phyloP scores from a whole-genome alignment of 2,888 invertebrate genomes.

The Strigamia transsilvanica region DNA sequence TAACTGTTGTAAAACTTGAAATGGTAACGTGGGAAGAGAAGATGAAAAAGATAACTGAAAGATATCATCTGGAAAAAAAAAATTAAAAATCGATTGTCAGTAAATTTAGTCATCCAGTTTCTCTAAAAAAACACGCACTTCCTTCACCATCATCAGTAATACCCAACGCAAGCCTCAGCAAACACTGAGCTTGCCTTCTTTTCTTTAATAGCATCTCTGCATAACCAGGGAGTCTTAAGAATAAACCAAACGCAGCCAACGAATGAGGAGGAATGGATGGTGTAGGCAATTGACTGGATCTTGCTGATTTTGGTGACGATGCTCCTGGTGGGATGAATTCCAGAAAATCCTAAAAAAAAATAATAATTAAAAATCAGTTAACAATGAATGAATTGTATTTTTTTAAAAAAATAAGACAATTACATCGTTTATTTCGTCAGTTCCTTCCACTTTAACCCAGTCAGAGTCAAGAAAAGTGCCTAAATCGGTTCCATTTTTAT shows the following conservation, averaged over 20 bases:
- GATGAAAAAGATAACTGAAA: slow-evolving; percentile 75
- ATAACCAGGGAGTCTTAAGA: slow-evolving; percentile 87
- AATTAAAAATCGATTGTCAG: background rate
- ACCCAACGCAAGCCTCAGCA: slow-evolving; percentile 85
- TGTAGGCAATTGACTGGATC: slow-evolving; percentile 58
- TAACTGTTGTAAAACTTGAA: slow-evolving; percentile 78
- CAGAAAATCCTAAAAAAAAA: slow-evolving; percentile 55
- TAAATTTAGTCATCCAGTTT: background rate
- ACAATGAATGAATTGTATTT: background rate
- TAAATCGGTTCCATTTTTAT: slow-evolving; percentile 51
- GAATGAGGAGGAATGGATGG: slow-evolving; percentile 80
- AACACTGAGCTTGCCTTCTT: slow-evolving; percentile 83
- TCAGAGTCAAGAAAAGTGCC: slow-evolving; percentile 59
- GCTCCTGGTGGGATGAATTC: slow-evolving; percentile 54
- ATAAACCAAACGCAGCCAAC: slow-evolving; percentile 86
- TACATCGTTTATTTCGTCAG: slow-evolving; percentile 69
- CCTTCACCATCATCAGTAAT: slow-evolving; percentile 93
- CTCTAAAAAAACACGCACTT: slow-evolving; percentile 66
- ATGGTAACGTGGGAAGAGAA: slow-evolving; percentile 72
- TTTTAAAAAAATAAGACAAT: slow-evolving; percentile 55
- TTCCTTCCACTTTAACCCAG: slow-evolving; percentile 70
- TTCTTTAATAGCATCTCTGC: slow-evolving; percentile 87
- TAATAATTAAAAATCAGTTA: background rate
- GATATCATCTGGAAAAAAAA: slow-evolving; percentile 71
- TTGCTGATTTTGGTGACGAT: slow-evolving; percentile 51